These are phyloP conservation scores for Trididemnum miniatum DNA, from an alignment of 23 tunicate species.

Conservation along the genomic window DNA sequence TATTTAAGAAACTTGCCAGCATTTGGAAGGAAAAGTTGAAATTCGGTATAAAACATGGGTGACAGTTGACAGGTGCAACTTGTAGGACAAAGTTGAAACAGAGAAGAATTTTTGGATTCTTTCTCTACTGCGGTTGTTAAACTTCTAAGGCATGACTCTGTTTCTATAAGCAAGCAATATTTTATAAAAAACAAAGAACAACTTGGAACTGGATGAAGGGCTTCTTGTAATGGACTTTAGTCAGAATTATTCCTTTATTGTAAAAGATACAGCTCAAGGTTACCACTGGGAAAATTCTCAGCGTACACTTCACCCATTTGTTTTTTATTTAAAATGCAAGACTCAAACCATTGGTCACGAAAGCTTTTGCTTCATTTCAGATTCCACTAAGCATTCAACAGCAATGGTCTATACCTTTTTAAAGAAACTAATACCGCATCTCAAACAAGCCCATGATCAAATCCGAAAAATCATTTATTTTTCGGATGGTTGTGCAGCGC, in stretches of 20 bases:
- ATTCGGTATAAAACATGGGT: conserved; percentile 28
- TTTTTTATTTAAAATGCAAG: conserved; percentile 4
- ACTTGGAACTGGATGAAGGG: background rate
- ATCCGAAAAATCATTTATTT: conserved; percentile 5
- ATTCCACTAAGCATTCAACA: conserved; percentile 3
- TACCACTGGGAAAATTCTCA: conserved; percentile 19
- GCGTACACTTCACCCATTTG: conserved; percentile 20
- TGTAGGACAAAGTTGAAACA: background rate
- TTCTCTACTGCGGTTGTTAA: background rate
- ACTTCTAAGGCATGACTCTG: conserved; percentile 6
- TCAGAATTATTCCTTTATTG: conserved; percentile 31
- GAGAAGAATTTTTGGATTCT: conserved; percentile 9
- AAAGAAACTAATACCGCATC: background rate
- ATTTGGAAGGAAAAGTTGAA: conserved; percentile 1
- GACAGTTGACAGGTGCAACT: conserved; percentile 23
- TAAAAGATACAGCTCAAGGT: conserved; percentile 27
- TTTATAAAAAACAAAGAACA: background rate
- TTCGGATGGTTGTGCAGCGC: conserved; percentile 36
- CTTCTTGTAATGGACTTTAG: conserved; percentile 27
- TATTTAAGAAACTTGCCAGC: background rate
- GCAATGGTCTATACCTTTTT: conserved; percentile 15
- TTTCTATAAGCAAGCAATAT: background rate
- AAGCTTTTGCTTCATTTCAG: conserved; percentile 26
- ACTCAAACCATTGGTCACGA: background rate
- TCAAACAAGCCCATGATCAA: conserved; percentile 2